Percentiles rank a stretch among this genome's conserved stretches.
phyloP scores from a whole-genome alignment of 1,140 invertebrate genomes.

The Drosophila biarmipes region DNA sequence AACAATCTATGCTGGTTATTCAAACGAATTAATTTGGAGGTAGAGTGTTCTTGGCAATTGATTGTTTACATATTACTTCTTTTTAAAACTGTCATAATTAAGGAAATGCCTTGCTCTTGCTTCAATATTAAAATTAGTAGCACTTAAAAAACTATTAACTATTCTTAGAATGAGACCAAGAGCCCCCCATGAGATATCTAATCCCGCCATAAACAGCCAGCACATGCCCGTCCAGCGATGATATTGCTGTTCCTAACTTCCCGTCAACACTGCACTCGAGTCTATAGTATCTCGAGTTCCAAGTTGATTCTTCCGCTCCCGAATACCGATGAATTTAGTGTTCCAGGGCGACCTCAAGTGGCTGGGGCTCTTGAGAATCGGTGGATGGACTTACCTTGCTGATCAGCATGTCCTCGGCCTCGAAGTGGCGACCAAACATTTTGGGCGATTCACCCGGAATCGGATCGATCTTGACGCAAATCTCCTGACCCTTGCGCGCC shows the following conservation, averaged over 20 bases:
- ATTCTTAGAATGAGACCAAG: conserved; percentile 2
- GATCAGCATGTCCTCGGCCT: conserved; percentile 96
- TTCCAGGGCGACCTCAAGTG: conserved; percentile 6
- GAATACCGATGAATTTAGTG: conserved; percentile 29
- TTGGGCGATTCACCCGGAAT: conserved; percentile 98
- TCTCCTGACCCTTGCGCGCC: conserved; percentile 98
- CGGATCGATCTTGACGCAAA: conserved; percentile 99
- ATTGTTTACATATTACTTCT: too few species aligned
- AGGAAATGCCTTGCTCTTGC: too few species aligned
- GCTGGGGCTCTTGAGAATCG: background rate
- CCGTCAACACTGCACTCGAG: conserved; percentile 25
- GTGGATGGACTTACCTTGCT: conserved; percentile 93
- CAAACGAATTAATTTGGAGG: background rate
- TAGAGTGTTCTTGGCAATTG: background rate
- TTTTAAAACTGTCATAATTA: too few species aligned
- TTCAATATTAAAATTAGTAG: too few species aligned
- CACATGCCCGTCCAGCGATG: background rate
- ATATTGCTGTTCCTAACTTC: conserved; percentile 7
- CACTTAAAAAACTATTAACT: background rate
- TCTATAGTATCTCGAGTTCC: conserved; percentile 18
- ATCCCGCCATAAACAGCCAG: conserved; percentile 15
- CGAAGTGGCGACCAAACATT: conserved; percentile 99
- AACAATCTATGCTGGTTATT: background rate
- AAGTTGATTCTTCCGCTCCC: conserved; percentile 48
- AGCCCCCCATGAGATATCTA: conserved; percentile 11